phyloP scores from a whole-genome alignment of 2,888 invertebrate genomes.

The Macrosiphum euphorbiae region DNA sequence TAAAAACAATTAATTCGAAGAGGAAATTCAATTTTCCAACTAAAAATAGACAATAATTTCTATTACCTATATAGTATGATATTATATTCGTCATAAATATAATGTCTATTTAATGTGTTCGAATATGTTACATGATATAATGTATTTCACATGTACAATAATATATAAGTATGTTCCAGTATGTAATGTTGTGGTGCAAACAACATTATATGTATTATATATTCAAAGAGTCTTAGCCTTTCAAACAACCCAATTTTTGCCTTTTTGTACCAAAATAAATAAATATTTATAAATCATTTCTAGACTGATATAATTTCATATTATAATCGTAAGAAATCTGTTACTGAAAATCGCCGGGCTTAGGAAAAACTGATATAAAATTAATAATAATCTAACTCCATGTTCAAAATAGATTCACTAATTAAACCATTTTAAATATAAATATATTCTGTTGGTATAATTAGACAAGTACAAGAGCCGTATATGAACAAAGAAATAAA shows the following conservation, averaged over 20 bases:
- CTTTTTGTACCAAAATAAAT: neutral
- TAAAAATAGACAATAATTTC: neutral
- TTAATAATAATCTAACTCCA: neutral
- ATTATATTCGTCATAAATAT: neutral
- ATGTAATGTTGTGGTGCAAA: neutral
- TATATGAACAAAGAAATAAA: neutral
- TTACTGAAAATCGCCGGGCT: neutral
- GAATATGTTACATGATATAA: neutral
- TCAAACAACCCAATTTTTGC: neutral
- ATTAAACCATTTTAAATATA: neutral
- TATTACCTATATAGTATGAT: too few relatives aligned
- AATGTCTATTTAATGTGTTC: neutral
- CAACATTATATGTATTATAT: neutral
- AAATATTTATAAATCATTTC: neutral
- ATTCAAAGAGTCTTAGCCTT: neutral
- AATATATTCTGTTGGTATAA: neutral
- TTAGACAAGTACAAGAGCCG: neutral
- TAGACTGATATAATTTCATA: neutral
- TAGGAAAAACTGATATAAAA: neutral
- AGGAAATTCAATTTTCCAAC: neutral
- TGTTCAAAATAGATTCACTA: neutral
- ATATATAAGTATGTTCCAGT: neutral
- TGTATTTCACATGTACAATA: neutral
- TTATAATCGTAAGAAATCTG: neutral
- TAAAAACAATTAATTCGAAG: neutral